These are phyloP conservation scores for Atta colombica DNA, from an alignment of 1,140 invertebrate species.

Conservation along the genomic window DNA sequence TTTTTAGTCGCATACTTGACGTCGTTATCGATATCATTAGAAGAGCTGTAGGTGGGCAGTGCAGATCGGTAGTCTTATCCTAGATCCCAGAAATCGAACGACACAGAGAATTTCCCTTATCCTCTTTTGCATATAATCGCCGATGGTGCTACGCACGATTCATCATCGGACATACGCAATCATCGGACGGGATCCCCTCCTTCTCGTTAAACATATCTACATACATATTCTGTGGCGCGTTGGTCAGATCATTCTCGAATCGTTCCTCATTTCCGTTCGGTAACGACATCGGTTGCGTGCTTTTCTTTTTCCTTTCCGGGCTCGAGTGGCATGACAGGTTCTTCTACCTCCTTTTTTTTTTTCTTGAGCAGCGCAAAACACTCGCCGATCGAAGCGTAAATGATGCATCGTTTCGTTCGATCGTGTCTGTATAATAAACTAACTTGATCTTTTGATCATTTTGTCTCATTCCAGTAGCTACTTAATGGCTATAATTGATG, in stretches of 20 bases:
- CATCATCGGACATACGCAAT: slow-evolving; percentile 71
- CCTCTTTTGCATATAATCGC: slow-evolving; percentile 61
- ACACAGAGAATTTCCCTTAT: slow-evolving; percentile 61
- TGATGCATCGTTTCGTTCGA: slow-evolving; percentile 17
- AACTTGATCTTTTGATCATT: not conserved
- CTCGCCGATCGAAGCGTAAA: slow-evolving; percentile 18
- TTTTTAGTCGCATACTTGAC: slow-evolving; percentile 73
- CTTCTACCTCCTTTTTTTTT: slow-evolving; percentile 17
- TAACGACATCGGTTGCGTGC: slow-evolving; percentile 63
- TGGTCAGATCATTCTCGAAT: slow-evolving; percentile 58
- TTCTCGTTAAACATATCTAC: slow-evolving; percentile 9
- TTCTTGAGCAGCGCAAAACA: not conserved
- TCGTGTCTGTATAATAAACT: slow-evolving; percentile 15
- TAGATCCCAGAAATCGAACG: slow-evolving; percentile 68
- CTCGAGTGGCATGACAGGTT: slow-evolving; percentile 21
- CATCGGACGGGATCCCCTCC: slow-evolving; percentile 53
- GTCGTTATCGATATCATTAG: slow-evolving; percentile 77
- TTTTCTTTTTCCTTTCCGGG: slow-evolving; percentile 38
- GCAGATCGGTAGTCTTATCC: slow-evolving; percentile 8
- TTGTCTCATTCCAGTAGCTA: not conserved
- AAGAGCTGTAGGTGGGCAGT: slow-evolving; percentile 64
- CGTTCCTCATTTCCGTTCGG: slow-evolving; percentile 72
- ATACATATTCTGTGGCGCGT: slow-evolving; percentile 15
- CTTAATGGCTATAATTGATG: not conserved
- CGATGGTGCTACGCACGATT: slow-evolving; percentile 39